Evolutionary conservation across 23 tunicate species (phyloP).

Genomic region (Styela plicata): DNA sequence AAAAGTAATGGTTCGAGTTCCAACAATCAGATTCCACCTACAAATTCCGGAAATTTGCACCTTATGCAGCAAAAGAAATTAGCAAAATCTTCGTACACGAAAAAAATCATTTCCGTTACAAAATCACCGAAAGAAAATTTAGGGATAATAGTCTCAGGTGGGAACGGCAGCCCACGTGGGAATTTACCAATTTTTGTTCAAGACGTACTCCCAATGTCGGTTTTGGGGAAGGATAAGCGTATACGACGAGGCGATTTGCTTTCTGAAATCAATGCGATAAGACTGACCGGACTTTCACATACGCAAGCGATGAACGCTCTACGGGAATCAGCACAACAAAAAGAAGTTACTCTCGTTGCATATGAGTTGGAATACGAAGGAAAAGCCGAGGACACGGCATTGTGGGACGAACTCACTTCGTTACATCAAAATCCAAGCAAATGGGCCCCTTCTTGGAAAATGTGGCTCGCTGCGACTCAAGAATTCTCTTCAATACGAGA

Average conservation of each 20-base stretch:
- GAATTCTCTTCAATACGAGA: constrained; percentile 39
- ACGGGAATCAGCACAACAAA: constrained; percentile 70
- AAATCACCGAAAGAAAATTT: constrained; percentile 66
- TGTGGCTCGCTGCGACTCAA: constrained; percentile 85
- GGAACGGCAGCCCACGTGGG: constrained; percentile 47
- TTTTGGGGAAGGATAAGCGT: constrained; percentile 71
- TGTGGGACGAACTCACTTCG: constrained; percentile 85
- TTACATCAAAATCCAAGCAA: constrained; percentile 59
- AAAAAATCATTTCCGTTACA: constrained; percentile 52
- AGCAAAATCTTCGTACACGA: not conserved
- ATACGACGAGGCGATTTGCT: constrained; percentile 73
- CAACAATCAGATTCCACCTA: not conserved
- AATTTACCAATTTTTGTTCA: constrained; percentile 84
- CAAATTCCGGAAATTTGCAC: not conserved
- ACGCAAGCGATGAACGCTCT: constrained; percentile 55
- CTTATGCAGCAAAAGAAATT: not conserved
- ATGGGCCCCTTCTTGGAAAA: constrained; percentile 96
- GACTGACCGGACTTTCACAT: constrained; percentile 58
- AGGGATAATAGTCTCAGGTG: constrained; percentile 90
- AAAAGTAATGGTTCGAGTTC: not conserved
- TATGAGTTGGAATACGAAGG: constrained; percentile 52
- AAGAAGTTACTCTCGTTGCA: constrained; percentile 47
- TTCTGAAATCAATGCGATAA: constrained; percentile 52
- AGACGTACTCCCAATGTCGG: constrained; percentile 61
- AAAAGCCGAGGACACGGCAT: constrained; percentile 64